Evolutionary conservation across 2,113 vertebrate species (phyloP).

Genomic region (Myiopsitta monachus): DNA sequence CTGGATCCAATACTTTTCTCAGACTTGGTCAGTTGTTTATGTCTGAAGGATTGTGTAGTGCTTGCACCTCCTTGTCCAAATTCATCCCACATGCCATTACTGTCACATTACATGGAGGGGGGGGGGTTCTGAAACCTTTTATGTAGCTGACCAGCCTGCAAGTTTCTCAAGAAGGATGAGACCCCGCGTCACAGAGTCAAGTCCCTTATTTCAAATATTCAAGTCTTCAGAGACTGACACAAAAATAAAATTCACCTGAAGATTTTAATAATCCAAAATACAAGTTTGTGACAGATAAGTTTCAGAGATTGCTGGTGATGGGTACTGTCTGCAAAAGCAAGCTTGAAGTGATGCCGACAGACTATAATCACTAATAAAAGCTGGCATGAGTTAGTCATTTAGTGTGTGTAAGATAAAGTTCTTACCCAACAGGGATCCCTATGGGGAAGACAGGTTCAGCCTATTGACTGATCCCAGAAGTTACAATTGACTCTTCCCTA

Average conservation of each 20-base stretch:
- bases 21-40: neutral
- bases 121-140: neutral
- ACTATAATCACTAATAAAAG: neutral
- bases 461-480: neutral
- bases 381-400: neutral
- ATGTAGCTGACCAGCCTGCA: neutral
- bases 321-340: neutral
- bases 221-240: neutral
- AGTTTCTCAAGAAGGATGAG: neutral
- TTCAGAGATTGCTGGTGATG: neutral
- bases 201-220: neutral
- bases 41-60: neutral
- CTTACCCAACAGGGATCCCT: neutral
- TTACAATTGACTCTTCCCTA: neutral
- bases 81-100: neutral
- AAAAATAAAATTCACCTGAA: neutral
- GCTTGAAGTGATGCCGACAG: neutral
- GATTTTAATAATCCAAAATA: neutral
- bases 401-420: neutral
- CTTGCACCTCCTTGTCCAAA: neutral
- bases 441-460: neutral
- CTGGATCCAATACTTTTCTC: neutral
- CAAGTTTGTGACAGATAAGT: neutral
- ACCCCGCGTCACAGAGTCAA: neutral
- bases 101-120: neutral